Conservation (phyloP, 2,113 vertebrate genomes). For the Neolamprologus modestus region DNA sequence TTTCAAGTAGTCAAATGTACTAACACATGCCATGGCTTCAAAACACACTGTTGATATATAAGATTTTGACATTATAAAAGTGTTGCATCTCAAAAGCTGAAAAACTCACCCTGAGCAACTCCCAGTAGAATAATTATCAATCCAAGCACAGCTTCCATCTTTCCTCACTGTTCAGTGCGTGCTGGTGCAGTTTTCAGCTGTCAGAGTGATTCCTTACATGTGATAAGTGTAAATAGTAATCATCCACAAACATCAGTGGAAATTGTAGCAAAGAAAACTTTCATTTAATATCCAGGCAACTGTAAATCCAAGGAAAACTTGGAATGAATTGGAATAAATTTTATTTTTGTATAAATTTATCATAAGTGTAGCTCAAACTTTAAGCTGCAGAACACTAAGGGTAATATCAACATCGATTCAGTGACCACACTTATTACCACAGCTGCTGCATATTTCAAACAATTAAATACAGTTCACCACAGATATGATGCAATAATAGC, state of each 20-base stretch:
- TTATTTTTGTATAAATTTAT: neutral
- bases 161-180: neutral
- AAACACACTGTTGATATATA: neutral
- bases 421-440: neutral
- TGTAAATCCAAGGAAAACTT: neutral
- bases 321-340: neutral
- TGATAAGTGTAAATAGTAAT: neutral
- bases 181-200: neutral
- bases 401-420: rapidly evolving
- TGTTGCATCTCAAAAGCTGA: neutral
- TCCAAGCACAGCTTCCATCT: neutral
- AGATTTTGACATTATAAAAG: neutral
- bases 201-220: neutral
- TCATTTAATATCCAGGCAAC: neutral
- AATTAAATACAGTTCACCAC: neutral
- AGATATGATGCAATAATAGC: neutral
- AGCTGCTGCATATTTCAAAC: neutral
- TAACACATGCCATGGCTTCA: neutral
- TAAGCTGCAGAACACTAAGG: neutral
- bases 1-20: neutral
- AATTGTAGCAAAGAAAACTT: neutral
- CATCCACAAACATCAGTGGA: neutral
- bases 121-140: neutral
- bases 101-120: neutral
- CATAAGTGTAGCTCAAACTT: rapidly evolving